phyloP scores from a whole-genome alignment of 1,140 invertebrate genomes.

The Philaenus spumarius region DNA sequence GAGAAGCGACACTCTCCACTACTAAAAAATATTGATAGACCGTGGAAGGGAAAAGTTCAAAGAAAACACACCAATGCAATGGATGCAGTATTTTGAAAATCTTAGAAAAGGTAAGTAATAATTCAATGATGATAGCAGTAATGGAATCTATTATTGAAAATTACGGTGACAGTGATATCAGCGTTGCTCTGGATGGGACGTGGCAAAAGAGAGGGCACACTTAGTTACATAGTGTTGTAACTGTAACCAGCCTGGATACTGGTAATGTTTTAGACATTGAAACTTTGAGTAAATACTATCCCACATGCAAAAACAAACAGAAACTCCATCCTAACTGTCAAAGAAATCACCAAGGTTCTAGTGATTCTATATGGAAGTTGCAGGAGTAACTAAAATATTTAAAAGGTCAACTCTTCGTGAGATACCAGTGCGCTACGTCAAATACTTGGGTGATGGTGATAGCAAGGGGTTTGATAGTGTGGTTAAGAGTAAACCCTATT shows the following conservation, averaged over 20 bases:
- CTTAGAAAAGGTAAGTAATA: conserved; percentile 1
- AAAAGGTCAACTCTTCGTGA: too few species aligned
- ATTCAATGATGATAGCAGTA: conserved; percentile 7
- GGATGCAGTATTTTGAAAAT: not conserved
- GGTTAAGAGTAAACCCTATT: conserved; percentile 4
- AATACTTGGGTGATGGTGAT: conserved; percentile 21
- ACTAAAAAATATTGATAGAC: too few species aligned
- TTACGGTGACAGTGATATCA: conserved; percentile 1
- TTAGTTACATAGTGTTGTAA: not conserved
- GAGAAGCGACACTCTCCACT: too few species aligned
- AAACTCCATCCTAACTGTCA: not conserved
- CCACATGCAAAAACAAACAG: not conserved
- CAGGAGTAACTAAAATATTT: too few species aligned
- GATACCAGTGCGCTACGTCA: not conserved
- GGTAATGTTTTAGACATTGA: not conserved
- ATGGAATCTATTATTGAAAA: conserved; percentile 2
- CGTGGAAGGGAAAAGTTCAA: too few species aligned
- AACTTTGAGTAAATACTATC: not conserved
- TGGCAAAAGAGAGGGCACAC: conserved; percentile 8
- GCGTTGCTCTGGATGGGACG: conserved; percentile 8
- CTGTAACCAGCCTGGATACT: not conserved
- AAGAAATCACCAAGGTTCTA: not conserved
- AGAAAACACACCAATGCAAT: too few species aligned
- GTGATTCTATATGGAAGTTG: too few species aligned
- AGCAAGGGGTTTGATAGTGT: conserved; percentile 13